Evolutionary conservation across 2,888 invertebrate genomes (phyloP).

Genomic region (Lycaena phlaeas): DNA sequence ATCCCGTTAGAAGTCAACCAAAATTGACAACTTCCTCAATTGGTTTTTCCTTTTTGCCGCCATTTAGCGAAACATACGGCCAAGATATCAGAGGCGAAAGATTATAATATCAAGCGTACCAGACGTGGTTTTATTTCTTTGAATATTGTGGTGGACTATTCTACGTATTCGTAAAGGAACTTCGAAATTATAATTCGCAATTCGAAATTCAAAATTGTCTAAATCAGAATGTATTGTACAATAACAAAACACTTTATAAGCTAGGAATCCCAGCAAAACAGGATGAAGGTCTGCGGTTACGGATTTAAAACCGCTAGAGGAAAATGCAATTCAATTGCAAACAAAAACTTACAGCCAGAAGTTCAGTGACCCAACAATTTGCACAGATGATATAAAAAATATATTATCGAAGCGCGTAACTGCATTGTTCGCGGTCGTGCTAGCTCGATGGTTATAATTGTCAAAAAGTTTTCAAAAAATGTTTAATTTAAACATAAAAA

Average conservation of each 20-base stretch:
- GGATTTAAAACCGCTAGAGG: constrained; percentile 5
- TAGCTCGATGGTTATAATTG: no score
- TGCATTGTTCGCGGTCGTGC: neutral
- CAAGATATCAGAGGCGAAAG: neutral
- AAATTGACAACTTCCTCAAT: constrained; percentile 1
- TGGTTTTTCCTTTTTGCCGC: constrained; percentile 2
- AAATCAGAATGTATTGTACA: neutral
- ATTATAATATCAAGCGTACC: neutral
- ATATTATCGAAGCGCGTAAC: neutral
- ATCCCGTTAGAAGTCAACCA: no score
- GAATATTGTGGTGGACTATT: neutral
- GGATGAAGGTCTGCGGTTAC: constrained; percentile 3
- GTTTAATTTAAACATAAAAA: no score
- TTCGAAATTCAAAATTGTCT: neutral
- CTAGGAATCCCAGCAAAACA: neutral
- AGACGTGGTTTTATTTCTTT: no score
- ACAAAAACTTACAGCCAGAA: constrained; percentile 7
- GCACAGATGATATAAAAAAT: neutral
- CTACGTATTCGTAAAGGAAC: neutral
- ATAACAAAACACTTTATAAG: neutral
- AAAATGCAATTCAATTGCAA: constrained; percentile 5
- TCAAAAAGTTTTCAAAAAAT: no score
- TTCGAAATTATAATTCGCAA: neutral
- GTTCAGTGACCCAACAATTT: constrained; percentile 3
- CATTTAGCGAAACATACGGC: neutral